Conservation (phyloP, 2,888 invertebrate species). For the Torymus tubicola region DNA sequence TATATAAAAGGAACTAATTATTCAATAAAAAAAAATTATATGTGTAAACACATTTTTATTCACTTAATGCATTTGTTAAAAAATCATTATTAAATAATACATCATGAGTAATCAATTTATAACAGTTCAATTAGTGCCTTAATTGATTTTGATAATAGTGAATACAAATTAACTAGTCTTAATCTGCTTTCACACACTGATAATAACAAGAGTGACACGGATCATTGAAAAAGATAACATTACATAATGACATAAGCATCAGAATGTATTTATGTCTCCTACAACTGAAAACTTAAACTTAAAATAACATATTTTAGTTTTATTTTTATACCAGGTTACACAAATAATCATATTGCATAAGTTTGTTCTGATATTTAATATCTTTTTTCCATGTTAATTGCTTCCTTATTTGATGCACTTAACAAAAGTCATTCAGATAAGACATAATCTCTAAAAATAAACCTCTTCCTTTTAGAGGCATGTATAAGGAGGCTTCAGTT, state of each 20-base stretch:
- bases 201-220: slow-evolving; percentile 55
- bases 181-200: slow-evolving; percentile 36
- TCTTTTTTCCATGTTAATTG: neutral
- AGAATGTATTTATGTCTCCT: slow-evolving; percentile 33
- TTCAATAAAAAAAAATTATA: too few relatives aligned
- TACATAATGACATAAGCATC: slow-evolving; percentile 59
- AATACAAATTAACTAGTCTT: slow-evolving; percentile 22
- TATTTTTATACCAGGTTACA: slow-evolving; percentile 23
- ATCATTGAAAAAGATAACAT: slow-evolving; percentile 61
- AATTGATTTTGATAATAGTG: slow-evolving; percentile 39
- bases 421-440: slow-evolving; percentile 33
- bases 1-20: too few relatives aligned
- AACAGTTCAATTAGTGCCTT: slow-evolving; percentile 14
- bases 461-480: slow-evolving; percentile 33
- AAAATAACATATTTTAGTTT: slow-evolving; percentile 43
- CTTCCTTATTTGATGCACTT: slow-evolving; percentile 25
- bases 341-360: slow-evolving; percentile 19
- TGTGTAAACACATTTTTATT: too few relatives aligned
- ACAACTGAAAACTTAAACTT: slow-evolving; percentile 14
- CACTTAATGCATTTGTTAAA: neutral
- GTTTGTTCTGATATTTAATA: neutral
- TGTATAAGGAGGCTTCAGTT: slow-evolving; percentile 40
- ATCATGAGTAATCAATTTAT: slow-evolving; percentile 37
- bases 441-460: slow-evolving; percentile 41
- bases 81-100: neutral